These are phyloP conservation scores for Protodeltote pygarga DNA, from an alignment of 2,888 invertebrate species.

Conservation along the genomic window DNA sequence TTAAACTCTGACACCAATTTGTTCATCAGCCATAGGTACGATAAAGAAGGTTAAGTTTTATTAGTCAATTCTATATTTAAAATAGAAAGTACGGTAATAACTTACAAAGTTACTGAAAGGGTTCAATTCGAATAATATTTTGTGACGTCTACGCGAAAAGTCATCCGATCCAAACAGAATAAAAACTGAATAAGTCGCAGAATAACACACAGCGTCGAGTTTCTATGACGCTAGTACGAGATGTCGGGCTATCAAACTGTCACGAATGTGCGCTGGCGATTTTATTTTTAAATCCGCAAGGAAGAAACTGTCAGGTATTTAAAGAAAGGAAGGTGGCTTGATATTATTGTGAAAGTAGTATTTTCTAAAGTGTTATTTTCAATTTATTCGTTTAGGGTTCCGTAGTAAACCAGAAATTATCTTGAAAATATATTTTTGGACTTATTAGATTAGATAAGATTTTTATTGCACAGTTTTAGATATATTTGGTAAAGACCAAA, in stretches of 20 bases:
- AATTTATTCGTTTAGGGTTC: background rate
- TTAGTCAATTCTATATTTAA: background rate
- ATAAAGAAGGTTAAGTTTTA: slow-evolving; percentile 18
- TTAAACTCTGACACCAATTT: no score
- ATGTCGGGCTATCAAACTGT: slow-evolving; percentile 30
- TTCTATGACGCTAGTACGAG: slow-evolving; percentile 19
- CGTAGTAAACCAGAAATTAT: no score
- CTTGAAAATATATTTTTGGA: no score
- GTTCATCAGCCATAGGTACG: background rate
- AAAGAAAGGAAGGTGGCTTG: background rate
- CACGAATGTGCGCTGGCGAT: slow-evolving; percentile 19
- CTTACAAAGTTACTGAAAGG: slow-evolving; percentile 2
- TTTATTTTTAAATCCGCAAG: slow-evolving; percentile 16
- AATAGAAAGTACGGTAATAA: background rate
- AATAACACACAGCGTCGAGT: slow-evolving; percentile 32
- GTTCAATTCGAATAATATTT: slow-evolving; percentile 9
- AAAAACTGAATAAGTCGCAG: slow-evolving; percentile 25
- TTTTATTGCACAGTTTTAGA: no score
- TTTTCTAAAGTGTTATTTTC: background rate
- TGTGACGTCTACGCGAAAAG: slow-evolving; percentile 17
- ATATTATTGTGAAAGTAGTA: background rate
- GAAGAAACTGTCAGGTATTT: slow-evolving; percentile 10
- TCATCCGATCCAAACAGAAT: slow-evolving; percentile 20
- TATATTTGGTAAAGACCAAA: no score
- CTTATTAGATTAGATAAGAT: no score